Conservation (phyloP, 2,888 invertebrate genomes). For the Aspidiotus destructor region DNA sequence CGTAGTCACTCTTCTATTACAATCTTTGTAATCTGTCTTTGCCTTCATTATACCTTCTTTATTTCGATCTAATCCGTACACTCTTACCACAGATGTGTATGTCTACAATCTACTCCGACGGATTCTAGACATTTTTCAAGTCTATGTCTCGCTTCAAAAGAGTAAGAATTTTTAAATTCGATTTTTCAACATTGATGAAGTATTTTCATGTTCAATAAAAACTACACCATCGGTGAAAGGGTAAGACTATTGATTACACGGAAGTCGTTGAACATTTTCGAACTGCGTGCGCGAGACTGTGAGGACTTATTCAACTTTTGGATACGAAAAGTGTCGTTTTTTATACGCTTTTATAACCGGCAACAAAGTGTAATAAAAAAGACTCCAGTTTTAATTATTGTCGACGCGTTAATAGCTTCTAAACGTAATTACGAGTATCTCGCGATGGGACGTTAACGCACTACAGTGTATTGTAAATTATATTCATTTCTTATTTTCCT, state of each 20-base stretch:
- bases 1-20: too few relatives aligned
- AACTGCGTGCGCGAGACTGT: neutral
- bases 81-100: too few relatives aligned
- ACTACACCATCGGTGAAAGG: neutral
- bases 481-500: too few relatives aligned
- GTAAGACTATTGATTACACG: neutral
- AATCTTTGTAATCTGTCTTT: too few relatives aligned
- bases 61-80: too few relatives aligned
- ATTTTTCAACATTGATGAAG: neutral
- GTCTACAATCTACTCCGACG: too few relatives aligned
- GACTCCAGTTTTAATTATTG: neutral
- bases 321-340: too few relatives aligned
- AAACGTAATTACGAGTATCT: neutral
- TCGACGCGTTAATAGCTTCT: conserved; percentile 2
- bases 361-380: conserved; percentile 2
- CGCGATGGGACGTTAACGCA: neutral
- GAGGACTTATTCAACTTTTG: too few relatives aligned
- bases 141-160: too few relatives aligned
- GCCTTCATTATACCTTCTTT: too few relatives aligned
- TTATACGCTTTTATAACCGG: neutral
- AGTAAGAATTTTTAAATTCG: too few relatives aligned
- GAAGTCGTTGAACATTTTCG: neutral
- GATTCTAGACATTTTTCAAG: too few relatives aligned
- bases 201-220: neutral
- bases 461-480: neutral